Conservation (phyloP, 2,888 invertebrate genomes). For the Lycocerus yunnanus region DNA sequence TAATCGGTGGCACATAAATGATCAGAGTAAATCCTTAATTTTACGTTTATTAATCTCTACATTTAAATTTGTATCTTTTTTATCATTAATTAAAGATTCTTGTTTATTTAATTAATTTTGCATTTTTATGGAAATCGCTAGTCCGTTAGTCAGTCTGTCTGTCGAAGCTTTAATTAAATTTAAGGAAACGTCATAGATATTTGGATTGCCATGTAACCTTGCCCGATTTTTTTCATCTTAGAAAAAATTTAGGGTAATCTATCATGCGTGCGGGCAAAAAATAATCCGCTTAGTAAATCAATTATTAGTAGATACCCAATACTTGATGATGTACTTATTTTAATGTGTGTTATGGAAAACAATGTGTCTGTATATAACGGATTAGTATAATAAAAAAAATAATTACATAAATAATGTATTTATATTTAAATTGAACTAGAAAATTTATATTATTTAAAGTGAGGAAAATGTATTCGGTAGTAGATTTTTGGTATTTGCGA, state of each 20-base stretch:
- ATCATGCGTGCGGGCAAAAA: background rate
- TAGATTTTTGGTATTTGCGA: background rate
- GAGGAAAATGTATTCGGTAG: background rate
- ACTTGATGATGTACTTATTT: background rate
- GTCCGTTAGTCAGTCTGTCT: background rate
- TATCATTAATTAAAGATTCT: too few species aligned
- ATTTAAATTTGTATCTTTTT: too few species aligned
- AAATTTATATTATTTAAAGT: background rate
- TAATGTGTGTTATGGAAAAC: background rate
- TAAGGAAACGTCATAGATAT: background rate
- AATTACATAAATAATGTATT: background rate
- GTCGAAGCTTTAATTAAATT: background rate
- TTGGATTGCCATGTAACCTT: too few species aligned
- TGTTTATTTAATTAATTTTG: background rate
- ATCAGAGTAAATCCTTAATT: background rate
- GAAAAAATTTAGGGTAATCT: background rate
- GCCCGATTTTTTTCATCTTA: background rate
- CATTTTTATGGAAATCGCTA: too few species aligned
- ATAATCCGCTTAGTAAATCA: background rate
- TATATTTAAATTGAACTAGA: background rate
- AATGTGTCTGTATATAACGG: background rate
- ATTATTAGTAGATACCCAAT: background rate
- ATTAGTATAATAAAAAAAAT: background rate
- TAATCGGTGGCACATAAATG: background rate
- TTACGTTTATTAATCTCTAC: background rate